These are phyloP conservation scores for Nerophis lumbriciformis DNA, from an alignment of 2,113 vertebrate genomes.

Conservation along the genomic window DNA sequence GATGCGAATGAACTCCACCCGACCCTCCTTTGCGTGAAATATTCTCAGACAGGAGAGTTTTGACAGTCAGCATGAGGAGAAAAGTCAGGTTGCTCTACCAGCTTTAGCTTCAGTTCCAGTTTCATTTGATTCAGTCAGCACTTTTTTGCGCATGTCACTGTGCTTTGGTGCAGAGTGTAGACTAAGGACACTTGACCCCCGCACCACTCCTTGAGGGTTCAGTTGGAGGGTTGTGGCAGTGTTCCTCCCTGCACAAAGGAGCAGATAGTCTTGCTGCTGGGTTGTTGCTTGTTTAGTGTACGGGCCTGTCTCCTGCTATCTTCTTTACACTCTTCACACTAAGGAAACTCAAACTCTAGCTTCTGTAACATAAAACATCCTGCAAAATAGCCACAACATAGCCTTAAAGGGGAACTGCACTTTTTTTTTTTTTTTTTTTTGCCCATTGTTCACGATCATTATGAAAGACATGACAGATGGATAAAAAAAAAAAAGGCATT, in stretches of 20 bases:
- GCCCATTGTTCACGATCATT: no score
- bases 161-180: background rate
- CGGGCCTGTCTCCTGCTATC: background rate
- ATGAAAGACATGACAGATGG: no score
- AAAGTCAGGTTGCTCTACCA: background rate
- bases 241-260: background rate
- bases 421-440: no score
- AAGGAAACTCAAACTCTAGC: no score
- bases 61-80: background rate
- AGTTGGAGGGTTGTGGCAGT: background rate
- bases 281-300: no score
- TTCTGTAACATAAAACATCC: no score
- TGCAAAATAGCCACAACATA: no score
- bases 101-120: background rate
- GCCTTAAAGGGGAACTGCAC: no score
- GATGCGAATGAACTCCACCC: slow-evolving; percentile 44
- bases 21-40: slow-evolving; percentile 36
- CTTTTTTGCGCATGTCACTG: background rate
- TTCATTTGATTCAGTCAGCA: slow-evolving; percentile 17
- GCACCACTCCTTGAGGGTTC: background rate
- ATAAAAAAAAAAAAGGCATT: no score
- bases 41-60: background rate
- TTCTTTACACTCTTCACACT: no score
- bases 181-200: background rate
- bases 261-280: background rate